Percentiles rank a stretch among this genome's conserved stretches.
These are phyloP conservation scores for Brachionichthys hirsutus DNA, from an alignment of 2,113 vertebrate species.

Conservation along the genomic window DNA sequence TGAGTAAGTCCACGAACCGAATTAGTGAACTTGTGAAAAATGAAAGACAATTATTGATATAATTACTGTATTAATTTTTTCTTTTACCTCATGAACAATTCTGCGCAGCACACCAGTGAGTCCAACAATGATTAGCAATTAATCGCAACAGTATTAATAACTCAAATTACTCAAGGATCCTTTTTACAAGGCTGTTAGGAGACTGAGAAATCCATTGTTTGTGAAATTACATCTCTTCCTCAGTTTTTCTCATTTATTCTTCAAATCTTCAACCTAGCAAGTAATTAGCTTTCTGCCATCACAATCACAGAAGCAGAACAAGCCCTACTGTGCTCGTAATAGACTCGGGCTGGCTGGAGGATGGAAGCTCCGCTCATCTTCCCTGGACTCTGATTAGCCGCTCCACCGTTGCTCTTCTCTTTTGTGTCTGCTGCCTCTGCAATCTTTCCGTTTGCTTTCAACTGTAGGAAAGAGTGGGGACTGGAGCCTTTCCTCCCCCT, in stretches of 20 bases:
- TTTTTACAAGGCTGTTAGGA: conserved; percentile 34
- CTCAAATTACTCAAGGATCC: conserved; percentile 47
- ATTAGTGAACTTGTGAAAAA: conserved; percentile 13
- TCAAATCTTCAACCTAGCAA: conserved; percentile 42
- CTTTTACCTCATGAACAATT: conserved; percentile 35
- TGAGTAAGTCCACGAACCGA: conserved; percentile 84
- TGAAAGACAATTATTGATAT: conserved; percentile 16
- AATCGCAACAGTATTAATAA: conserved; percentile 41
- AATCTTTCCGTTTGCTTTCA: conserved; percentile 23
- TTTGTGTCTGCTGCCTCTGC: conserved; percentile 6
- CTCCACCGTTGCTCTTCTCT: conserved; percentile 8
- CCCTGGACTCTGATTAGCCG: conserved; percentile 16
- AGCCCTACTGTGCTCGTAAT: conserved; percentile 40
- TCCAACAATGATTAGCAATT: conserved; percentile 49
- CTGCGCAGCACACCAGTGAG: conserved; percentile 12
- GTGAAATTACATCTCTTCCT: conserved; percentile 51
- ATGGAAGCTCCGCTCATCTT: conserved; percentile 1
- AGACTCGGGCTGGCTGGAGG: conserved; percentile 16
- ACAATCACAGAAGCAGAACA: conserved; percentile 49
- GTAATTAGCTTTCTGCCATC: conserved; percentile 50
- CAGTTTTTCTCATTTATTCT: conserved; percentile 49
- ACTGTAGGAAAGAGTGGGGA: conserved; percentile 94
- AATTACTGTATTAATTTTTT: conserved; percentile 8
- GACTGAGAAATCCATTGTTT: conserved; percentile 43
- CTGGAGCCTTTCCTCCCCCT: conserved; percentile 96